Conservation (phyloP, 2,888 invertebrate genomes). For the Scaptodrosophila latifasciaeformis region DNA sequence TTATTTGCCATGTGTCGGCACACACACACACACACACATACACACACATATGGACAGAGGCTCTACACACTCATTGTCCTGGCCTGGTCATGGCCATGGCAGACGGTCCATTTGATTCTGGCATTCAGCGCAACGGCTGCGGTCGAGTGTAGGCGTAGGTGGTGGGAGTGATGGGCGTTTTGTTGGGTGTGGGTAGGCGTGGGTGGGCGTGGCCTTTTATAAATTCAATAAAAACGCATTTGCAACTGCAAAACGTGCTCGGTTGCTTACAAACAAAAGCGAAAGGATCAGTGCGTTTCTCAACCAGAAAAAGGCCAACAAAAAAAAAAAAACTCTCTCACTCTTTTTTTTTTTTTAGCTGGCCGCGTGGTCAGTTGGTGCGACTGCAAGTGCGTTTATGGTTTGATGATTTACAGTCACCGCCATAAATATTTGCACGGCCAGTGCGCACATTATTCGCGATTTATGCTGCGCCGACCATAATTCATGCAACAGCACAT, state of each 20-base stretch:
- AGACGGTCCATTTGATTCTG: not conserved
- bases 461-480: slow-evolving; percentile 71
- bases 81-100: not conserved
- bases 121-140: not conserved
- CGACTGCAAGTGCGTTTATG: slow-evolving; percentile 71
- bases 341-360: too few species aligned
- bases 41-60: too few species aligned
- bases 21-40: slow-evolving; percentile 2
- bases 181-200: not conserved
- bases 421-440: slow-evolving; percentile 74
- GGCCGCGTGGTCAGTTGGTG: slow-evolving; percentile 22
- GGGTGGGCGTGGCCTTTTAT: slow-evolving; percentile 7
- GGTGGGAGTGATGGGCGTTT: not conserved
- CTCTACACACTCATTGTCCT: too few species aligned
- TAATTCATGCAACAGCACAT: slow-evolving; percentile 74
- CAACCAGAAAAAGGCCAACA: not conserved
- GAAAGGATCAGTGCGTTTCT: slow-evolving; percentile 7
- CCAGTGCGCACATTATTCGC: slow-evolving; percentile 72
- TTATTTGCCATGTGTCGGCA: slow-evolving; percentile 29
- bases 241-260: slow-evolving; percentile 7
- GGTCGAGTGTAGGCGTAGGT: too few species aligned
- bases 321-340: not conserved
- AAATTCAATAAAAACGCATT: slow-evolving; percentile 34
- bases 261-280: slow-evolving; percentile 17
- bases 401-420: slow-evolving; percentile 74